Evolutionary conservation across 2,888 invertebrate genomes (phyloP).

Genomic region (Dryobota labecula): DNA sequence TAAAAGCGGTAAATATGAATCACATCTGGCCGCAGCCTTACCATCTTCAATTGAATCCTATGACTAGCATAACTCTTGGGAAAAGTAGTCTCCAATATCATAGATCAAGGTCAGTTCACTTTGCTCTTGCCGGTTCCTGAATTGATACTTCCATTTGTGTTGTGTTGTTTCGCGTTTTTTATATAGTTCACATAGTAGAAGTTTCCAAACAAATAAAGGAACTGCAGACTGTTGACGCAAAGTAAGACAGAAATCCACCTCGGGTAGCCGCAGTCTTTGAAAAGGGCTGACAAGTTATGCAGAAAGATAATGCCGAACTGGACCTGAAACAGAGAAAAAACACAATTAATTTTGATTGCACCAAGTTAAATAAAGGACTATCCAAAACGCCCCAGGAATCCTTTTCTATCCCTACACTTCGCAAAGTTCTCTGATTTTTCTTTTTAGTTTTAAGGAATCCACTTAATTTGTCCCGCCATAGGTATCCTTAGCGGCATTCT

Average conservation of each 20-base stretch:
- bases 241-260: conserved; percentile 56
- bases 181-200: conserved; percentile 67
- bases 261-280: conserved; percentile 61
- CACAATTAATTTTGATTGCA: not conserved
- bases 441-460: not conserved
- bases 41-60: conserved; percentile 10
- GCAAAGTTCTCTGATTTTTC: not conserved
- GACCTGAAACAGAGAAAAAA: conserved; percentile 49
- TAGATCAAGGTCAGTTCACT: conserved; percentile 26
- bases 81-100: conserved; percentile 1
- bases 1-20: conserved; percentile 12
- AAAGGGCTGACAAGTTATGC: conserved; percentile 59
- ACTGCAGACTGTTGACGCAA: conserved; percentile 43
- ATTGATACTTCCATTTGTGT: conserved; percentile 24
- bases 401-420: not conserved
- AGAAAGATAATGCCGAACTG: conserved; percentile 65
- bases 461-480: not conserved
- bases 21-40: conserved; percentile 16
- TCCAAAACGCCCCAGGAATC: not conserved
- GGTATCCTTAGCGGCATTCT: not conserved
- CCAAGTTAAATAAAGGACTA: not conserved
- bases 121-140: conserved; percentile 30
- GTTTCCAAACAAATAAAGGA: conserved; percentile 68
- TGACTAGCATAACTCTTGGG: conserved; percentile 12
- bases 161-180: conserved; percentile 3